phyloP scores from a whole-genome alignment of 2,797 vertebrate species.

The Dicrostonyx torquatus region DNA sequence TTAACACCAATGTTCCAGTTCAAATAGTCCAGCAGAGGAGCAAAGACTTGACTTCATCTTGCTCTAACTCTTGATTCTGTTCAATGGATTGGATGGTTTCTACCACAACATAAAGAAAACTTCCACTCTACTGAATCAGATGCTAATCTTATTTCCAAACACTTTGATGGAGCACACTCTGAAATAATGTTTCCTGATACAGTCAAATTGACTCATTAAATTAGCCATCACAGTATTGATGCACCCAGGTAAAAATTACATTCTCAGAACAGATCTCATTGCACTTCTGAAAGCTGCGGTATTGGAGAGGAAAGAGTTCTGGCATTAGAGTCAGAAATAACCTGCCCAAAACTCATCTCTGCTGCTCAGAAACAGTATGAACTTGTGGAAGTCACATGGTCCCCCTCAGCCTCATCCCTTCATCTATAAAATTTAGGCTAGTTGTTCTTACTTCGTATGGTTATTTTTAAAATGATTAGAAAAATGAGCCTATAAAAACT shows the following conservation, averaged over 20 bases:
- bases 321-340: neutral
- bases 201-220: neutral
- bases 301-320: neutral
- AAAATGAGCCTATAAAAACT: neutral
- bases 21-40: neutral
- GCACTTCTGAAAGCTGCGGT: neutral
- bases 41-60: neutral
- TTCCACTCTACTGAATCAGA: neutral
- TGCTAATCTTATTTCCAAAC: neutral
- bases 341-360: neutral
- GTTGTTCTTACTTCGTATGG: neutral
- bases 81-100: neutral
- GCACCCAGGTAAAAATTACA: neutral
- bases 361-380: constrained; percentile 20
- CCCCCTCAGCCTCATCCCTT: neutral
- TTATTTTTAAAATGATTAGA: neutral
- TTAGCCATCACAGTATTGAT: neutral
- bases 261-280: neutral
- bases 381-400: neutral
- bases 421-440: neutral
- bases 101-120: neutral
- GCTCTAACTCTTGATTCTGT: neutral
- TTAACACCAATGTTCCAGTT: neutral
- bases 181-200: neutral
- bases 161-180: neutral